These are phyloP conservation scores for Plotosus lineatus DNA, from an alignment of 2,113 vertebrate species.

Conservation along the genomic window DNA sequence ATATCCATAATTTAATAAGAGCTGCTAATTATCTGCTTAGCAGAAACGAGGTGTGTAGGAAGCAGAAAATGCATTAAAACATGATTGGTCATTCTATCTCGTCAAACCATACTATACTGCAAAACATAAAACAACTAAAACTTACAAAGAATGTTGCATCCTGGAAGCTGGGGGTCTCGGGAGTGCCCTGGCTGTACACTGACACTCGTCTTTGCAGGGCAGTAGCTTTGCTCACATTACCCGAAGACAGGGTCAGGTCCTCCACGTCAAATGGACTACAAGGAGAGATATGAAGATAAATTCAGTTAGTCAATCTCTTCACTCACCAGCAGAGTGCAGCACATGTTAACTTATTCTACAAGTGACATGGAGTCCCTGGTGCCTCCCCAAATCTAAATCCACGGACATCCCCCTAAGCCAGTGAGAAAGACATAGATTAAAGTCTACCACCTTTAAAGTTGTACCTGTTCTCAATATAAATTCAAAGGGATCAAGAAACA, in stretches of 20 bases:
- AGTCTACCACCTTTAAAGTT: background rate
- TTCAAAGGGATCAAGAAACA: background rate
- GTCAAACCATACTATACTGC: background rate
- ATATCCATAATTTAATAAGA: background rate
- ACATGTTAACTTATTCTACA: background rate
- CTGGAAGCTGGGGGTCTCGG: conserved; percentile 93
- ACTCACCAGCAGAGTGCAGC: conserved; percentile 60
- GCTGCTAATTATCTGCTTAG: background rate
- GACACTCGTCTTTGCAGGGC: conserved; percentile 93
- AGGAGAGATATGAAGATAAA: background rate
- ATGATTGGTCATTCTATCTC: background rate
- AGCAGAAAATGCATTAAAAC: background rate
- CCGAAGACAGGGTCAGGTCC: conserved; percentile 85
- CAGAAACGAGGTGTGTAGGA: background rate
- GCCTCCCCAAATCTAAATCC: background rate
- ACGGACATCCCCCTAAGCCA: background rate
- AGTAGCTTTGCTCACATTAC: conserved; percentile 85
- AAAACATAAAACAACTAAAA: conserved; percentile 40
- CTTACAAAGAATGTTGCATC: conserved; percentile 95
- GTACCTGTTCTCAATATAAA: background rate
- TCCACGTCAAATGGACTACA: conserved; percentile 93
- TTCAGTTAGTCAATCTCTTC: background rate
- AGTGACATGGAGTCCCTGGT: background rate
- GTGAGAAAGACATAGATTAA: background rate
- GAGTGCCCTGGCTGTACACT: conserved; percentile 94